Evolutionary conservation across 1,140 invertebrate genomes (phyloP), one percentile per base, ranked within the genome.

Genomic region (Drosophila melanica): DNA sequence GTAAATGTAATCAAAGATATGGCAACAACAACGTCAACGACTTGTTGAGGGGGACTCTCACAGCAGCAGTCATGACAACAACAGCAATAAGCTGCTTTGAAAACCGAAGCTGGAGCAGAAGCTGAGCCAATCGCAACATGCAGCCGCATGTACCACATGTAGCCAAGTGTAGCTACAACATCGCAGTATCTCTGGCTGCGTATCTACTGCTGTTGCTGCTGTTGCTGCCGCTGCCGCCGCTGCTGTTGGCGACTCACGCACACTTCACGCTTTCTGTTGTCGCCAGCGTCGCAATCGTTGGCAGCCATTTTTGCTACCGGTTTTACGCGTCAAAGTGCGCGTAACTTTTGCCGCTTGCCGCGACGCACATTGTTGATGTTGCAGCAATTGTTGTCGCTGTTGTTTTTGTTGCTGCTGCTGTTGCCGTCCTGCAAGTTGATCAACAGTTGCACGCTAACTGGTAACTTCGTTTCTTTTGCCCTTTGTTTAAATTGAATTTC

Each of bases 321-420:
- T 86, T 86, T 85, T 86, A 86, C 82, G 81, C 81, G 81, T 79
- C 82, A 78, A 86, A 86, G 82, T 86, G 78, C 76, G 75, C 82
- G 80, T 86, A 85, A 87, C 81, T 87, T 81, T 81, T 85, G 81
- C 78, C 82, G 85, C 81, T 77, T 86, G 81, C 81, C 81, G 70
- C 79, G 62, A 66, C 47, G 69, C 68, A 74, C 74, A 66, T 75
- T 86, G 77, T 54, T 72, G 79, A 62, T 59, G 64, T 18, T 72
- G 62, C 16, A 3, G 18, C 16, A 27, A 27, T 7, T 27, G 27
- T 27, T 27, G 4, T 27, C 0, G 27, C 7, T 27, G 27, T 27
- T 27, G 27, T 47, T 37, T 44, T 16, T 23, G 42, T 30, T 39
- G 41, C 30, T 53, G 42, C 59, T 58, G n/a, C 47, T 30, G 20